Evolutionary conservation across 2,113 vertebrate species (phyloP).

Genomic region (Hydropotes inermis): DNA sequence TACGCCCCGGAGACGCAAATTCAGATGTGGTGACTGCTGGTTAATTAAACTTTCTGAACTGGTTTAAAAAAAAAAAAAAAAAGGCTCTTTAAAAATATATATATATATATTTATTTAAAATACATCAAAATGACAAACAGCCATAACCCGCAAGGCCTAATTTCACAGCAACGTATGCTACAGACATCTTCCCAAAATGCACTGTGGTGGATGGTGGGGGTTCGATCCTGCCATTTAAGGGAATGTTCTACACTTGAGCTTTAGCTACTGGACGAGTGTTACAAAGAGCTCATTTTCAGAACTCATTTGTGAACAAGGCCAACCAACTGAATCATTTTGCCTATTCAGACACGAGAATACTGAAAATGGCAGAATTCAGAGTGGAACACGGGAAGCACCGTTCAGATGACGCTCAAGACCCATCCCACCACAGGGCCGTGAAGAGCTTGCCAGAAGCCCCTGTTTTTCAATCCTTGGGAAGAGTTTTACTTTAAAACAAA

Average conservation of each 20-base stretch:
- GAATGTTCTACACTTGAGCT: slow-evolving; percentile 78
- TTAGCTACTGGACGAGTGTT: slow-evolving; percentile 56
- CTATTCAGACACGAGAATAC: slow-evolving; percentile 72
- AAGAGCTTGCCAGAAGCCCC: slow-evolving; percentile 76
- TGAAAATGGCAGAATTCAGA: slow-evolving; percentile 73
- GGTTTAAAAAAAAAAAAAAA: slow-evolving; percentile 21
- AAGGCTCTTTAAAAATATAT: slow-evolving; percentile 68
- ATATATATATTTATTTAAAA: slow-evolving; percentile 72
- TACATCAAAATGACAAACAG: slow-evolving; percentile 74
- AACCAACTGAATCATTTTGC: slow-evolving; percentile 48
- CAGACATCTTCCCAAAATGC: slow-evolving; percentile 68
- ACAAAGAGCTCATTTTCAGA: slow-evolving; percentile 73
- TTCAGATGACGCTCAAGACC: slow-evolving; percentile 65
- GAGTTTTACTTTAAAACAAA: slow-evolving; percentile 74
- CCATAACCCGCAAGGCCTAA: slow-evolving; percentile 67
- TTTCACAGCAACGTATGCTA: slow-evolving; percentile 64
- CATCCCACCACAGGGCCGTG: slow-evolving; percentile 78
- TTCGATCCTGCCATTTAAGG: slow-evolving; percentile 65
- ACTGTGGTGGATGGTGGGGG: slow-evolving; percentile 34
- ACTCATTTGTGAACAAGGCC: slow-evolving; percentile 49
- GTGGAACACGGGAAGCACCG: slow-evolving; percentile 78
- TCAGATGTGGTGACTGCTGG: slow-evolving; percentile 71
- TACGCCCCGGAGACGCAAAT: slow-evolving; percentile 52
- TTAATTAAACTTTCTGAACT: slow-evolving; percentile 74
- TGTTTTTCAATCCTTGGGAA: slow-evolving; percentile 78